These are phyloP conservation scores for Alsophila aescularia DNA, from an alignment of 2,888 invertebrate species.

Conservation along the genomic window DNA sequence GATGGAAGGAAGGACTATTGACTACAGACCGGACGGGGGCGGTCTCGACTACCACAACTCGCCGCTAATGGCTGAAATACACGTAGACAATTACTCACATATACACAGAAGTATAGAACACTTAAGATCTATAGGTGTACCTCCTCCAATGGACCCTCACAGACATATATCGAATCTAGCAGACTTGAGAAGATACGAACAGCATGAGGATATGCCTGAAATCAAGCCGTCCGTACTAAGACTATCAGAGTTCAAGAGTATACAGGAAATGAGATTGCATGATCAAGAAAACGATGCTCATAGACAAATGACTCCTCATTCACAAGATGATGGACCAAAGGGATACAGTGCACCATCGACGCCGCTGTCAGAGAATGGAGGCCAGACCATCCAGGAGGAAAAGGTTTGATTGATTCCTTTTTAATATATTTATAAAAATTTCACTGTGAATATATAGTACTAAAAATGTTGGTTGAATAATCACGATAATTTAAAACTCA, in stretches of 20 bases:
- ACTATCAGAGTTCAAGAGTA: conserved; percentile 78
- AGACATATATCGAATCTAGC: conserved; percentile 78
- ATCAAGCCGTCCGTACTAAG: conserved; percentile 81
- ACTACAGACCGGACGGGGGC: conserved; percentile 84
- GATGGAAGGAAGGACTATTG: conserved; percentile 84
- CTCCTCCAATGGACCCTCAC: conserved; percentile 76
- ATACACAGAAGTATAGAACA: conserved; percentile 88
- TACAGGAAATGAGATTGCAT: conserved; percentile 74
- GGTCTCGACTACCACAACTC: conserved; percentile 88
- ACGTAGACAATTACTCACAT: conserved; percentile 86
- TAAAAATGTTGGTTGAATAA: not conserved
- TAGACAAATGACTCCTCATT: conserved; percentile 69
- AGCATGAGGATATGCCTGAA: conserved; percentile 79
- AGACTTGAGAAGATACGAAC: conserved; percentile 78
- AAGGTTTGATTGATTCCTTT: conserved; percentile 68
- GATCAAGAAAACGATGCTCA: conserved; percentile 79
- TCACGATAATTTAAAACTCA: too few species aligned
- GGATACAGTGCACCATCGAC: conserved; percentile 82
- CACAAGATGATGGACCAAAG: conserved; percentile 76
- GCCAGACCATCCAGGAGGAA: conserved; percentile 77
- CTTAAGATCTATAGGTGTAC: conserved; percentile 85
- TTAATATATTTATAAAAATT: conserved; percentile 9
- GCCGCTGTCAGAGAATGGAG: conserved; percentile 79
- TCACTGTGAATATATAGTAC: not conserved
- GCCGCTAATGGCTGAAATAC: conserved; percentile 88